Evolutionary conservation across 2,888 invertebrate genomes (phyloP).

Genomic region (Ormyrus labotus): DNA sequence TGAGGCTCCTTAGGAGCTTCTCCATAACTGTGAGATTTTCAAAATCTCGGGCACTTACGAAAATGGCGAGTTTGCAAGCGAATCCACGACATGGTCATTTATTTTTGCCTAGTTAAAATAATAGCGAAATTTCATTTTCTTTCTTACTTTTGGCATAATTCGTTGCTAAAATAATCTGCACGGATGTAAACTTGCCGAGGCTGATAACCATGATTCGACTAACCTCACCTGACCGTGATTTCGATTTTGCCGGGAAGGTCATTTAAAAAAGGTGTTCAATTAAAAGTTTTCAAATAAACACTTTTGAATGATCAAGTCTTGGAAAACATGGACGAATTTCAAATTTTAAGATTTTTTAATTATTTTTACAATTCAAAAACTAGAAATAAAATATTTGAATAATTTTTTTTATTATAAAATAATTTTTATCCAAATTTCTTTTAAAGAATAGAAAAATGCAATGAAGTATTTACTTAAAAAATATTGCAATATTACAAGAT

Average conservation of each 20-base stretch:
- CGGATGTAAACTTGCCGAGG: not conserved
- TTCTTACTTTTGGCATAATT: conserved; percentile 21
- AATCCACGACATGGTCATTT: conserved; percentile 35
- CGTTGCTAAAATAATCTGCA: conserved; percentile 5
- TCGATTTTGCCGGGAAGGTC: conserved; percentile 2
- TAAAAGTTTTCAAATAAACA: too few species aligned
- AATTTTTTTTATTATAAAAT: too few species aligned
- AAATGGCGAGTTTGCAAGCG: not conserved
- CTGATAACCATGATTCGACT: conserved; percentile 35
- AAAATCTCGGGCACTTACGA: conserved; percentile 19
- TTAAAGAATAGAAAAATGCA: too few species aligned
- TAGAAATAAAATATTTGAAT: too few species aligned
- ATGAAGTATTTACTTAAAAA: too few species aligned
- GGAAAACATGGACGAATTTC: too few species aligned
- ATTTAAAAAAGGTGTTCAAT: too few species aligned
- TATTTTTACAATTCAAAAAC: too few species aligned
- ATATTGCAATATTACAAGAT: too few species aligned
- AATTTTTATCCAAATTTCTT: too few species aligned
- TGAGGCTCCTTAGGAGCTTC: conserved; percentile 65
- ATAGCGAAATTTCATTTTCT: conserved; percentile 1
- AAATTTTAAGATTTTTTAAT: too few species aligned
- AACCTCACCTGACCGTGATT: not conserved
- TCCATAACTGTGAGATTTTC: conserved; percentile 63
- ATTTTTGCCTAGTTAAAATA: not conserved
- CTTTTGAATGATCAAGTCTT: too few species aligned